These are phyloP conservation scores for Spilosoma lubricipeda DNA, from an alignment of 2,888 invertebrate genomes.

Conservation along the genomic window DNA sequence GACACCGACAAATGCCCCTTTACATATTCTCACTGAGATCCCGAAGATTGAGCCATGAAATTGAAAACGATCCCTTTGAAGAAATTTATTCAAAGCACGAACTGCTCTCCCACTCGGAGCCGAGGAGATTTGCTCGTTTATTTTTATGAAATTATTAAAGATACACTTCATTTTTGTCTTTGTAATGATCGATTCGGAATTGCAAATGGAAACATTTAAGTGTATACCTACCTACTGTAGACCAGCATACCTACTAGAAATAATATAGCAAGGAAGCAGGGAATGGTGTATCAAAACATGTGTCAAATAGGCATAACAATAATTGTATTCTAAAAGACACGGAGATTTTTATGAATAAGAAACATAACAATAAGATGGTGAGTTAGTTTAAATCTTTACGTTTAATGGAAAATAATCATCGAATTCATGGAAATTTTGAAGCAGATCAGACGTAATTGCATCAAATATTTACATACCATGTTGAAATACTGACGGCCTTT, in stretches of 20 bases:
- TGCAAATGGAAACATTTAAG: slow-evolving; percentile 21
- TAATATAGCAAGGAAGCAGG: neutral
- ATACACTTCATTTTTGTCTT: slow-evolving; percentile 75
- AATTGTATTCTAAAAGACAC: no score
- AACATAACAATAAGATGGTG: no score
- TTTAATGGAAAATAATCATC: no score
- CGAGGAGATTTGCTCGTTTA: slow-evolving; percentile 85
- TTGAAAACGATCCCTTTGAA: slow-evolving; percentile 86
- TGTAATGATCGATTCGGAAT: slow-evolving; percentile 48
- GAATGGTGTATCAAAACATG: no score
- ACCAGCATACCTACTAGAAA: neutral
- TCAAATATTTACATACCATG: no score
- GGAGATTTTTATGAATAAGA: no score
- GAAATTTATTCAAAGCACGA: slow-evolving; percentile 86
- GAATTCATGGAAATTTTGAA: no score
- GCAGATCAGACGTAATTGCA: no score
- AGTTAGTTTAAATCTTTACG: no score
- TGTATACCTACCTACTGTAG: neutral
- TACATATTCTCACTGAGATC: slow-evolving; percentile 84
- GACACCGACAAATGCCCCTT: slow-evolving; percentile 85
- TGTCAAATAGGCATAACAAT: no score
- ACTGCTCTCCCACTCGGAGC: slow-evolving; percentile 80
- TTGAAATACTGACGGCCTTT: no score
- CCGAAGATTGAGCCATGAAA: slow-evolving; percentile 86
- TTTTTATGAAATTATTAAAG: slow-evolving; percentile 85